Percentiles rank a stretch among this genome's conserved stretches.
Evolutionary conservation across 1,140 invertebrate species (phyloP).

Genomic region (Papilio helenus): DNA sequence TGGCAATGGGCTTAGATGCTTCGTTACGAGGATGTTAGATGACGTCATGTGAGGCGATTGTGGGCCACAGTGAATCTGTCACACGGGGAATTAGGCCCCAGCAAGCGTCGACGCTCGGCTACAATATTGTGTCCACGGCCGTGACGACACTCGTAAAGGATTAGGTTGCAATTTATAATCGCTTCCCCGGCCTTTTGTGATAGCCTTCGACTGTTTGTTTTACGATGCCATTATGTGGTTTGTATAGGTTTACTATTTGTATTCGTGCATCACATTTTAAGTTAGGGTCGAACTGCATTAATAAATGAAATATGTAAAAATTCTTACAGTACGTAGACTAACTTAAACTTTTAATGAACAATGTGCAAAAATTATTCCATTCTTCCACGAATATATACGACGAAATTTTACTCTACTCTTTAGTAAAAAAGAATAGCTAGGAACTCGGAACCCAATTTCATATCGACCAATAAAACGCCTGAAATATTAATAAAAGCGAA

Average conservation of each 20-base stretch:
- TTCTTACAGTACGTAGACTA: too few relatives aligned
- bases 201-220: not conserved
- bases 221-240: not conserved
- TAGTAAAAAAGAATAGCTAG: not conserved
- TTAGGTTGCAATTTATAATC: constrained; percentile 1
- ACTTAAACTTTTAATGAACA: too few relatives aligned
- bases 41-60: not conserved
- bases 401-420: not conserved
- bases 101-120: not conserved
- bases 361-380: not conserved
- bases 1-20: not conserved
- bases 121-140: constrained; percentile 3
- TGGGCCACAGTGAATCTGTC: constrained; percentile 3
- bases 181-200: not conserved
- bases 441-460: constrained; percentile 14
- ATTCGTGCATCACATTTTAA: not conserved
- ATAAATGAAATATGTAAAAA: too few relatives aligned
- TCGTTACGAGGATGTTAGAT: not conserved
- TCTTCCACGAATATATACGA: not conserved
- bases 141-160: constrained; percentile 14
- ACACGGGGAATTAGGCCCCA: not conserved
- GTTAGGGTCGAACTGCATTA: not conserved
- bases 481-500: constrained; percentile 21
- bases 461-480: not conserved
- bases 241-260: not conserved